Evolutionary conservation across 2,797 vertebrate genomes (phyloP).

Genomic region (Sus cebifrons): DNA sequence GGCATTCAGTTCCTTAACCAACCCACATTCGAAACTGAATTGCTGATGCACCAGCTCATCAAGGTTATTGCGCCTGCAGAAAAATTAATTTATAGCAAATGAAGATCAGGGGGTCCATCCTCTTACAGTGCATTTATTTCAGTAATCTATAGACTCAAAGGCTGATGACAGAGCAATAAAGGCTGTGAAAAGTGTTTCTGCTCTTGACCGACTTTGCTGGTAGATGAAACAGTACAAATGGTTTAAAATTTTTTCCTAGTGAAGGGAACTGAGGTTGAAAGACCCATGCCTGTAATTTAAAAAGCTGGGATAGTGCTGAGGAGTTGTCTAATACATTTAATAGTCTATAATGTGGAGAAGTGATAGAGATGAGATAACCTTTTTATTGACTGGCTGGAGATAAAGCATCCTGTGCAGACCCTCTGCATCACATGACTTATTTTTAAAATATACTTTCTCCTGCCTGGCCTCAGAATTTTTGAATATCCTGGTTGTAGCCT

Average conservation of each 20-base stretch:
- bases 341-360: conserved; percentile 22
- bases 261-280: neutral
- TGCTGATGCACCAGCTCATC: conserved; percentile 35
- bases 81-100: conserved; percentile 53
- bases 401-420: neutral
- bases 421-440: neutral
- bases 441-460: conserved; percentile 5
- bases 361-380: neutral
- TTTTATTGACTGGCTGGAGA: neutral
- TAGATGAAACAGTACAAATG: conserved; percentile 34
- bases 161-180: conserved; percentile 20
- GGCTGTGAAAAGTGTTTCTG: neutral
- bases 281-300: neutral
- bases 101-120: neutral
- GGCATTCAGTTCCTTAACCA: conserved; percentile 63
- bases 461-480: conserved; percentile 4
- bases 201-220: conserved; percentile 24
- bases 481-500: neutral
- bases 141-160: conserved; percentile 26
- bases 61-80: conserved; percentile 43
- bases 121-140: conserved; percentile 53
- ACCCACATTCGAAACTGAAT: conserved; percentile 49
- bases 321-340: neutral
- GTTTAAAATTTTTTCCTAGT: neutral
- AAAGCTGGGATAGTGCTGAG: neutral